Conservation (phyloP, 2,888 invertebrate species). For the Coremacera marginata region DNA sequence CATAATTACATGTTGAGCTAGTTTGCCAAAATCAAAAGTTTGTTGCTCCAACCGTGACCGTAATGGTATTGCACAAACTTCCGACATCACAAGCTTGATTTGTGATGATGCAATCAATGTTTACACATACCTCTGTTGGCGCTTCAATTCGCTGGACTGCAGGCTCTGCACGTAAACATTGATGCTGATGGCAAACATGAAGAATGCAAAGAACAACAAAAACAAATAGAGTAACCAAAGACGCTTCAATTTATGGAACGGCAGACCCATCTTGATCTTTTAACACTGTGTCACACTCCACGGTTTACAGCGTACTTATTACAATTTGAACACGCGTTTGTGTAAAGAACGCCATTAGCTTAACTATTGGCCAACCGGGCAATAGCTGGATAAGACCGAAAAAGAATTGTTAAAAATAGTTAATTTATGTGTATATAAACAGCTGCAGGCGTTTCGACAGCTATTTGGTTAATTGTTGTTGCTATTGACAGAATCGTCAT, state of each 20-base stretch:
- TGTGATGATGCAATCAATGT: background rate
- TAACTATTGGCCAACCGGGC: slow-evolving; percentile 20
- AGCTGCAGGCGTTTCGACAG: slow-evolving; percentile 4
- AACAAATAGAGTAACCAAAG: slow-evolving; percentile 68
- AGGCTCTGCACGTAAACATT: slow-evolving; percentile 67
- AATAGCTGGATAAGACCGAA: slow-evolving; percentile 5
- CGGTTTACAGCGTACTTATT: too few species aligned
- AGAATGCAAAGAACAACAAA: slow-evolving; percentile 68
- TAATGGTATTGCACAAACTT: background rate
- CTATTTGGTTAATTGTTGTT: background rate
- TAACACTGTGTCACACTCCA: background rate
- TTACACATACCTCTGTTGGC: slow-evolving; percentile 10
- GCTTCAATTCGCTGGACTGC: slow-evolving; percentile 45
- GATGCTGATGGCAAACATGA: slow-evolving; percentile 68
- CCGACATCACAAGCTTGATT: background rate
- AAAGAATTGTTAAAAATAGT: background rate
- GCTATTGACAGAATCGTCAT: background rate
- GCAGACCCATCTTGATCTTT: slow-evolving; percentile 61
- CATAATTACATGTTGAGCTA: background rate
- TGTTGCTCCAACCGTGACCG: background rate
- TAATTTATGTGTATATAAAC: slow-evolving; percentile 3
- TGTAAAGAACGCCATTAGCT: slow-evolving; percentile 11
- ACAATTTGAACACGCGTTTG: background rate
- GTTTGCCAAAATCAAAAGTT: background rate
- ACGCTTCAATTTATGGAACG: slow-evolving; percentile 65